phyloP scores from a whole-genome alignment of 1,140 invertebrate genomes.

The Atopsyche davidsoni region DNA sequence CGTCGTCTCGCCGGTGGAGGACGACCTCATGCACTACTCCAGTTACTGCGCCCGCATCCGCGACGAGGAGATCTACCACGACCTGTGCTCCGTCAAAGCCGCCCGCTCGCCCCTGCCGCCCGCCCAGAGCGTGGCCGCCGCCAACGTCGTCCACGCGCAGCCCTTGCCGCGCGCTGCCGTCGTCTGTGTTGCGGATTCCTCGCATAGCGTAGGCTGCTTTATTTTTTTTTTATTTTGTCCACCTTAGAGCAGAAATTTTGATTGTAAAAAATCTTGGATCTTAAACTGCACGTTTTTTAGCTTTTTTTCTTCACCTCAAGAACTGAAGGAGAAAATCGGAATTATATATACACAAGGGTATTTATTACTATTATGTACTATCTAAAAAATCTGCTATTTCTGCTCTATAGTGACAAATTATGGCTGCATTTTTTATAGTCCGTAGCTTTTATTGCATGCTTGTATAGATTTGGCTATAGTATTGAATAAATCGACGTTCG shows the following conservation, averaged over 20 bases:
- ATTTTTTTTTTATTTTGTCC: conserved; percentile 33
- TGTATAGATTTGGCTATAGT: no score
- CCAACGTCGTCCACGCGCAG: conserved; percentile 25
- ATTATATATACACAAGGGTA: no score
- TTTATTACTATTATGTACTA: no score
- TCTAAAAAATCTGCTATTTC: no score
- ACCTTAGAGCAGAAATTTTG: no score
- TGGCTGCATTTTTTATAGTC: no score
- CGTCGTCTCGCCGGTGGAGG: conserved; percentile 14
- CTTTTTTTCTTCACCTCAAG: conserved; percentile 15
- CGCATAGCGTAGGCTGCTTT: no score
- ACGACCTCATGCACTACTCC: conserved; percentile 56
- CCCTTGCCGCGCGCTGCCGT: conserved; percentile 32
- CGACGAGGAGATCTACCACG: conserved; percentile 78
- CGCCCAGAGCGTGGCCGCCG: conserved; percentile 19
- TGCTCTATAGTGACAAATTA: no score
- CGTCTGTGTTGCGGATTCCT: conserved; percentile 30
- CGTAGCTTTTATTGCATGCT: no score
- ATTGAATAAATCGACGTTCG: no score
- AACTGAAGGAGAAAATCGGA: no score
- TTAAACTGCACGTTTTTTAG: conserved; percentile 12
- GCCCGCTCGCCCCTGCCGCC: conserved; percentile 23
- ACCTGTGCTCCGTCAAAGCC: conserved; percentile 62
- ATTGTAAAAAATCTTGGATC: background rate
- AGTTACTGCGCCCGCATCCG: conserved; percentile 60